Evolutionary conservation across 2,113 vertebrate species (phyloP).

Genomic region (Chionodraco myersi): DNA sequence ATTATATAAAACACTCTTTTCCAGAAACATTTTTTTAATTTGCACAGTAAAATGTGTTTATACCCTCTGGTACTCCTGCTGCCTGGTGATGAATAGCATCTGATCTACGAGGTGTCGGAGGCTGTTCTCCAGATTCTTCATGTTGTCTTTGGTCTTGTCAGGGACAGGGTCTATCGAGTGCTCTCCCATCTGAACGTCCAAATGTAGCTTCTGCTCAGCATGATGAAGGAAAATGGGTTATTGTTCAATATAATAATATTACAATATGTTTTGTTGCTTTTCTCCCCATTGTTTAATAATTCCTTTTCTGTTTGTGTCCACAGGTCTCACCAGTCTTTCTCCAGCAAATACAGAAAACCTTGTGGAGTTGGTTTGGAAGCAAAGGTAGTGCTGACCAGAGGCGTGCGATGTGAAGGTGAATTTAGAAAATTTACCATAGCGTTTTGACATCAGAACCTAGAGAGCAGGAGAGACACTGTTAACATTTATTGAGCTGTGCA

Average conservation of each 20-base stretch:
- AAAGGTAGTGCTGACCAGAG: constrained; percentile 89
- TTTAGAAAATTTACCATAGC: constrained; percentile 86
- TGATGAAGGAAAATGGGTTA: not conserved
- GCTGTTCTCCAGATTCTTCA: constrained; percentile 83
- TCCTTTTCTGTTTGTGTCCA: not conserved
- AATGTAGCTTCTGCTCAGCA: constrained; percentile 86
- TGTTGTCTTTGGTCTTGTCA: constrained; percentile 87
- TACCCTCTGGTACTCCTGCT: constrained; percentile 93
- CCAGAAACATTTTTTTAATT: not conserved
- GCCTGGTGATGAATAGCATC: constrained; percentile 86
- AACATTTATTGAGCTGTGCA: not conserved
- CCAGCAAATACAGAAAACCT: constrained; percentile 84
- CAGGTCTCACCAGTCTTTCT: constrained; percentile 87
- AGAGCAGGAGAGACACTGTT: constrained; percentile 20
- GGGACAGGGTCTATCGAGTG: constrained; percentile 81
- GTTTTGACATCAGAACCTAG: constrained; percentile 87
- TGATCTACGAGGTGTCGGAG: constrained; percentile 87
- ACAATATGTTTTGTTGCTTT: constrained; percentile 6
- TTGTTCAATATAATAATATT: not conserved
- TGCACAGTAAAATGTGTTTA: not conserved
- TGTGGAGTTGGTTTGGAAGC: constrained; percentile 91
- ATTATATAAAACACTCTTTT: not conserved
- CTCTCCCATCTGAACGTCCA: constrained; percentile 91
- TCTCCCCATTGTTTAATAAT: not conserved
- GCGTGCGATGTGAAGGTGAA: constrained; percentile 89